Conservation (phyloP, 2,888 invertebrate species). For the Acanthopleura granulata region DNA sequence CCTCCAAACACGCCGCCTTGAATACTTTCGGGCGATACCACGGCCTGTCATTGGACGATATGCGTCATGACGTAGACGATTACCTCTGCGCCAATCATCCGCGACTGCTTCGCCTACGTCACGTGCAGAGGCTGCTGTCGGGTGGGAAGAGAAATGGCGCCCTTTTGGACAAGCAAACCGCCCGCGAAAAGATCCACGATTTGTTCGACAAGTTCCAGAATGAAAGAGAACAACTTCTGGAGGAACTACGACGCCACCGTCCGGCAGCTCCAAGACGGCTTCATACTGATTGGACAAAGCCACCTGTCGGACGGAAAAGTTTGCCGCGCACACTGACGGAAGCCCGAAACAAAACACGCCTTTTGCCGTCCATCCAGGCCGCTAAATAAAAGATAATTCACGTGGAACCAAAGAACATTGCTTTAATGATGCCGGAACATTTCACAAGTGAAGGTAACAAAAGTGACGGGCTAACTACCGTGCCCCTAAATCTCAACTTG, state of each 20-base stretch:
- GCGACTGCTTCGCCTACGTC: neutral
- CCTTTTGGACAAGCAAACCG: neutral
- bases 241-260: neutral
- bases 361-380: too few species aligned
- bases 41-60: constrained; percentile 10
- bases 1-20: neutral
- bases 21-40: neutral
- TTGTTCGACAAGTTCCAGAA: neutral
- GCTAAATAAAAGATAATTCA: too few species aligned
- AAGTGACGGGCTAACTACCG: too few species aligned
- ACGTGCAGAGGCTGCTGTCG: neutral
- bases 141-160: neutral
- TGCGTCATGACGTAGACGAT: constrained; percentile 8
- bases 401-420: too few species aligned
- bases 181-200: neutral
- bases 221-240: neutral
- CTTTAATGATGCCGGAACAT: too few species aligned
- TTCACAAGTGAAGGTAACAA: too few species aligned
- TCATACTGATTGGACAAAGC: too few species aligned
- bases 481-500: too few species aligned
- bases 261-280: too few species aligned
- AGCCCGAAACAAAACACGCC: too few species aligned
- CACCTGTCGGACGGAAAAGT: too few species aligned
- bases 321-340: too few species aligned
- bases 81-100: constrained; percentile 6